phyloP scores from a whole-genome alignment of 2,797 vertebrate species.

The Champsocephalus esox region DNA sequence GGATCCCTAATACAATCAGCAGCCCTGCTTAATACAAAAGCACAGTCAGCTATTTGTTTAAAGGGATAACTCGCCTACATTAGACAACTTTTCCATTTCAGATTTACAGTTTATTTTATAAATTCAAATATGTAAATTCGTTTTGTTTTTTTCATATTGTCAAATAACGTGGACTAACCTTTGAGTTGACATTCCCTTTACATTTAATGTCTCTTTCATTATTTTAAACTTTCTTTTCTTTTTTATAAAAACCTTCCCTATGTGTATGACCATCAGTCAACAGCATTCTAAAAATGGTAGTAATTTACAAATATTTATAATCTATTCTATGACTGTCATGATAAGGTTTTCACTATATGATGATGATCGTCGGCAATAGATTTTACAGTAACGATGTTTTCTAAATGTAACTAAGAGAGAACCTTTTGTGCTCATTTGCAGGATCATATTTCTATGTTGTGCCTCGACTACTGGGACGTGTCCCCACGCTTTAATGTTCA shows the following conservation, averaged over 20 bases:
- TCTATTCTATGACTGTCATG: not conserved
- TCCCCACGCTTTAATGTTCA: no score
- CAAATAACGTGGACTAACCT: not conserved
- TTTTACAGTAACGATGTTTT: no score
- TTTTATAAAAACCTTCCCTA: not conserved
- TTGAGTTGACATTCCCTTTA: no score
- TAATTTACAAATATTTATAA: no score
- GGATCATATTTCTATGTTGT: no score
- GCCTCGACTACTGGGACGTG: no score
- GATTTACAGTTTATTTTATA: no score
- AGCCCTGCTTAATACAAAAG: conserved; percentile 15
- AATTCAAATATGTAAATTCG: not conserved
- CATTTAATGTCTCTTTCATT: not conserved
- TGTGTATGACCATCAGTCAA: no score
- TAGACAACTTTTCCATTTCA: not conserved
- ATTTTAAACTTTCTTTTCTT: not conserved
- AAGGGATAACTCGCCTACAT: not conserved
- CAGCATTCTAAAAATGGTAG: no score
- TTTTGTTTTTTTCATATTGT: not conserved
- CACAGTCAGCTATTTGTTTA: conserved; percentile 10
- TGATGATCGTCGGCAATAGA: no score
- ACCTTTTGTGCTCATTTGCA: no score
- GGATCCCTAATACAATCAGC: conserved; percentile 13
- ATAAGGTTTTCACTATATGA: not conserved
- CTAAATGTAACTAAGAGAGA: no score